Base-by-base conservation (phyloP, 2,113 vertebrate genomes). In the Eurystomus gularis region DNA sequence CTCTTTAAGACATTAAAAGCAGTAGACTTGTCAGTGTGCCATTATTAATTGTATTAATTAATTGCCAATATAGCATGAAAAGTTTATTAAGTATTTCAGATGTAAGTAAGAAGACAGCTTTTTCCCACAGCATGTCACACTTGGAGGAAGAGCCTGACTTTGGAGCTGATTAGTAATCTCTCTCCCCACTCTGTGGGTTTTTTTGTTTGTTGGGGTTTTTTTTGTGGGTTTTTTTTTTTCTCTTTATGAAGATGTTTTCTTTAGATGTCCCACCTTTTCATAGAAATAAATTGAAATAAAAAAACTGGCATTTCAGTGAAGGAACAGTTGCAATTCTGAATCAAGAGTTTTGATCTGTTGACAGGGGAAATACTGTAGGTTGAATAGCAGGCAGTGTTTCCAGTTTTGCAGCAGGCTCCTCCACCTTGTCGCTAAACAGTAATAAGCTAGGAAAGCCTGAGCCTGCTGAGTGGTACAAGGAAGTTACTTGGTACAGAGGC, bases 361-460 rank as follows among this genome's bases (percentile, higher is more conserved):
- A 18, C 5, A 10, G 8, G 17, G 33, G n/a, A 49, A 58, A 42
- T 54, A 17, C 28, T 9, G 11, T 6, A 31, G 71, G 35, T 16
- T 35, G 17, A 75, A 14, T 3, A 42, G 17, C 11, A 29, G 40
- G 15, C 20, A 12, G 4, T 5, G 31, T 10, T 71, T 40, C 18
- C 33, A 52, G 6, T 11, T 54, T 31, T 28, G 33, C 73, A 62
- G 61, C 4, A 62, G 33, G 18, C 5, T 85, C 39, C 52, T 85
- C 25, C 28, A 29, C 33, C 33, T 60, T 1, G 0, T 21, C 0
- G 0, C 17, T 31, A 20, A 85, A 29, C 7, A 20, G 11, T 12
- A 48, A 31, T 17, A 28, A 28, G 10, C 6, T 9, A 6, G 29
- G 33, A 44, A 84, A 58, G 5, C 17, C 73, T 25, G 55, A 85